Percentiles rank a stretch among this genome's conserved stretches.
Conservation (phyloP, 1,140 invertebrate species). For the Drosophila pandora region DNA sequence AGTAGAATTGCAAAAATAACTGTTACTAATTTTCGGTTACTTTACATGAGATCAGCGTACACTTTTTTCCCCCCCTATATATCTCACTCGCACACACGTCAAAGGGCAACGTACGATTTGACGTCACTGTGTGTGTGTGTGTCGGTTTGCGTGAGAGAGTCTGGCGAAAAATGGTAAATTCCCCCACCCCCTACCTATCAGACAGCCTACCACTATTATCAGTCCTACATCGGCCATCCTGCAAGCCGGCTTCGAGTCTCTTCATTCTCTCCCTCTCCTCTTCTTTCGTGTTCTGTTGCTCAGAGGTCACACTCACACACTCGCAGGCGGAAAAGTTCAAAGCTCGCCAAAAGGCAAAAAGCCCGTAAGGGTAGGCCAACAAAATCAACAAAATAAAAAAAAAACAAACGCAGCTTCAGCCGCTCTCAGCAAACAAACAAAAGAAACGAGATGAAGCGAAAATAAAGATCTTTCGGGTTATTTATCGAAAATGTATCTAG, state of each 20-base stretch:
- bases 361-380: constrained; percentile 33
- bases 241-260: constrained; percentile 30
- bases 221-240: constrained; percentile 28
- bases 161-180: constrained; percentile 20
- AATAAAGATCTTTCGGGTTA: too few species aligned
- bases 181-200: constrained; percentile 1
- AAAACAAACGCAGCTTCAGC: constrained; percentile 43
- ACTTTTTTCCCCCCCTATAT: constrained; percentile 35
- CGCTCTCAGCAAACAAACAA: constrained; percentile 47
- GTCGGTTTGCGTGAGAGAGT: constrained; percentile 28
- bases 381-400: constrained; percentile 28
- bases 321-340: constrained; percentile 56
- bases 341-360: constrained; percentile 43
- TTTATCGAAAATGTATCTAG: neutral
- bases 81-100: constrained; percentile 19
- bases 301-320: constrained; percentile 46
- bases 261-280: constrained; percentile 11
- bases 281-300: constrained; percentile 4
- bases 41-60: constrained; percentile 77
- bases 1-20: neutral
- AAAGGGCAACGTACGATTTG: constrained; percentile 77
- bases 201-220: constrained; percentile 28
- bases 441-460: constrained; percentile 29
- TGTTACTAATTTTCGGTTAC: constrained; percentile 6
- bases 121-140: constrained; percentile 24